A percentile compares a stretch with the other conserved stretches of the same genome.
Evolutionary conservation across 2,888 invertebrate species (phyloP).

Genomic region (Dasypolia templi): DNA sequence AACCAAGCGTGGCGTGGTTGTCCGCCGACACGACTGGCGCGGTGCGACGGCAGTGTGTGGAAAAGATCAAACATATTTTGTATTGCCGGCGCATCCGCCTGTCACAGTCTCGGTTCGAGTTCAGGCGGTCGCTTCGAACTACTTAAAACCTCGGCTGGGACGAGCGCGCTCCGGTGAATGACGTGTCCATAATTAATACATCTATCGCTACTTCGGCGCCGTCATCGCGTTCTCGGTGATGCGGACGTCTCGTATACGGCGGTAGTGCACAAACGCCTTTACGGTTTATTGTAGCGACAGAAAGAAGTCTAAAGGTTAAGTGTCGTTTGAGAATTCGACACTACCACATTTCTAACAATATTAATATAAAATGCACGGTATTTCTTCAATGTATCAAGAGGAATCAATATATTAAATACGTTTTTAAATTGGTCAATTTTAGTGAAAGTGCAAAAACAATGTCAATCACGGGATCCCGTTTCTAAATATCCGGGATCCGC

Average conservation of each 20-base stretch:
- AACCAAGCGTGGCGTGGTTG: background rate
- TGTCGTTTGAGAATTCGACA: background rate
- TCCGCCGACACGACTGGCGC: too few relatives aligned
- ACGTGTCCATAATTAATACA: background rate
- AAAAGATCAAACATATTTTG: background rate
- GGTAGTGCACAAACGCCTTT: background rate
- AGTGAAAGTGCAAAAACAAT: background rate
- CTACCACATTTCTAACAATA: background rate
- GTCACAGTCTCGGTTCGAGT: too few relatives aligned
- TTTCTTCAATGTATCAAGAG: background rate
- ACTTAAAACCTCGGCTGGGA: background rate
- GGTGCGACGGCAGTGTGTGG: background rate
- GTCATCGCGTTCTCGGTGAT: background rate
- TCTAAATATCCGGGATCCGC: background rate
- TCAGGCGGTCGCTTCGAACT: too few relatives aligned
- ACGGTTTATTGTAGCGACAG: background rate
- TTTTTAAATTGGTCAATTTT: slow-evolving; percentile 4
- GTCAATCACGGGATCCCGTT: background rate
- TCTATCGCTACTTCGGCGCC: background rate
- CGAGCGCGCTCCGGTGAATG: background rate
- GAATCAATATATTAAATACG: background rate
- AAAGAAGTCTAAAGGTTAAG: background rate
- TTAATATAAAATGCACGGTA: slow-evolving; percentile 6
- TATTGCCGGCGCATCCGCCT: background rate
- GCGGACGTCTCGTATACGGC: background rate